These are phyloP conservation scores for Sminthopsis crassicaudata DNA, from an alignment of 2,113 vertebrate species.

Conservation along the genomic window DNA sequence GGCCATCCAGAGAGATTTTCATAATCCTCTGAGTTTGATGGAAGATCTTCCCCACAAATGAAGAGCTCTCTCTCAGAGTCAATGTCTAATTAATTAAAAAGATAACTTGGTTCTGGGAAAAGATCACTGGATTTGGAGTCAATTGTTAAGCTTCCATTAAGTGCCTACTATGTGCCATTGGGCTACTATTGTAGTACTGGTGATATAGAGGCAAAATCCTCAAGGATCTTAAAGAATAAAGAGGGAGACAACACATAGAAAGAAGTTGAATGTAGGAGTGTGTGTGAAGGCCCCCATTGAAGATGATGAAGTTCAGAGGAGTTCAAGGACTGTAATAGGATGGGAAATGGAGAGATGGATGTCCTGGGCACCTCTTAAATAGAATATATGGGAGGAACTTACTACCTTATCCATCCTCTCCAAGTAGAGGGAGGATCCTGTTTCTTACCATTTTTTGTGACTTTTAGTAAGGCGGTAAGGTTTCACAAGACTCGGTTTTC, in stretches of 20 bases:
- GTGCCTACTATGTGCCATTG: neutral
- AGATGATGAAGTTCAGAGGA: neutral
- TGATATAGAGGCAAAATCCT: neutral
- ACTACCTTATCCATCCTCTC: neutral
- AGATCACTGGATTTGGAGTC: neutral
- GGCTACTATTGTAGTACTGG: neutral
- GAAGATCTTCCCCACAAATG: neutral
- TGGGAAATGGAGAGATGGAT: neutral
- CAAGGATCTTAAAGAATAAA: too few relatives aligned
- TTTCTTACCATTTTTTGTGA: neutral
- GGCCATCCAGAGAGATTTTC: neutral
- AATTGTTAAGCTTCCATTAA: neutral
- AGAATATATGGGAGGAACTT: neutral
- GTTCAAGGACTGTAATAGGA: neutral
- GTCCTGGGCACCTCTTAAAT: neutral
- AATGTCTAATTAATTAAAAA: neutral
- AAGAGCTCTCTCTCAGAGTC: neutral
- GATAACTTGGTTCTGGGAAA: neutral
- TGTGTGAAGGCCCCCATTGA: too few relatives aligned
- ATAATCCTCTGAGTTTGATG: neutral
- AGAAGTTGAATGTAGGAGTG: neutral
- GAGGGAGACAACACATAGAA: too few relatives aligned
- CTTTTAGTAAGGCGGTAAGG: neutral
- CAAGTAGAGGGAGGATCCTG: neutral
- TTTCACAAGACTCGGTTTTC: neutral